Evolutionary conservation across 2,888 invertebrate genomes (phyloP).

Genomic region (Acronicta aceris): DNA sequence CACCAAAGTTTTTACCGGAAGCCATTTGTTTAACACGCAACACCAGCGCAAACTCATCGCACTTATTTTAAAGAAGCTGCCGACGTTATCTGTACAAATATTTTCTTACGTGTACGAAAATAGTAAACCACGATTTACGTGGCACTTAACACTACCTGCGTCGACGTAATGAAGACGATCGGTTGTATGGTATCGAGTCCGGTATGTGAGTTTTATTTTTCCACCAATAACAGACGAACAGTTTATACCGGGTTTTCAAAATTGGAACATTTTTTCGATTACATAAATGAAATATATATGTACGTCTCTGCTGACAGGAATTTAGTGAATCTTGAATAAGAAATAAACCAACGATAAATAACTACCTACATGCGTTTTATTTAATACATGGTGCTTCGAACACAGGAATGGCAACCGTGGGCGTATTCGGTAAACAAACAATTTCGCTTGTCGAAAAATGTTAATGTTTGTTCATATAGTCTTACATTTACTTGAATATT

Average conservation of each 20-base stretch:
- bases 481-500: too few relatives aligned
- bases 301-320: too few relatives aligned
- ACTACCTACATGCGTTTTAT: too few relatives aligned
- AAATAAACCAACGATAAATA: too few relatives aligned
- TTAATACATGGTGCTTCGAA: too few relatives aligned
- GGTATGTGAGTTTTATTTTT: conserved; percentile 11
- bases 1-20: conserved; percentile 24
- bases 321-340: too few relatives aligned
- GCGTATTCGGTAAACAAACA: too few relatives aligned
- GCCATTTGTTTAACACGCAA: conserved; percentile 40
- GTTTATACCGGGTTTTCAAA: not conserved
- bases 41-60: conserved; percentile 56
- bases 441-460: too few relatives aligned
- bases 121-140: conserved; percentile 68
- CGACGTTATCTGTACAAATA: conserved; percentile 33
- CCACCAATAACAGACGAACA: not conserved
- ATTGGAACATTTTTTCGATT: conserved; percentile 15
- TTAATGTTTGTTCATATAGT: too few relatives aligned
- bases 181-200: not conserved
- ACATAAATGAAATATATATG: too few relatives aligned
- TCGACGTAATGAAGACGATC: conserved; percentile 6
- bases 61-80: conserved; percentile 56
- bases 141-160: conserved; percentile 38
- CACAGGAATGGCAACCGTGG: too few relatives aligned
- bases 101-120: conserved; percentile 57